Percentiles rank a stretch among this genome's conserved stretches.
phyloP scores from a whole-genome alignment of 2,888 invertebrate genomes.

The Taphrorychus bicolor region DNA sequence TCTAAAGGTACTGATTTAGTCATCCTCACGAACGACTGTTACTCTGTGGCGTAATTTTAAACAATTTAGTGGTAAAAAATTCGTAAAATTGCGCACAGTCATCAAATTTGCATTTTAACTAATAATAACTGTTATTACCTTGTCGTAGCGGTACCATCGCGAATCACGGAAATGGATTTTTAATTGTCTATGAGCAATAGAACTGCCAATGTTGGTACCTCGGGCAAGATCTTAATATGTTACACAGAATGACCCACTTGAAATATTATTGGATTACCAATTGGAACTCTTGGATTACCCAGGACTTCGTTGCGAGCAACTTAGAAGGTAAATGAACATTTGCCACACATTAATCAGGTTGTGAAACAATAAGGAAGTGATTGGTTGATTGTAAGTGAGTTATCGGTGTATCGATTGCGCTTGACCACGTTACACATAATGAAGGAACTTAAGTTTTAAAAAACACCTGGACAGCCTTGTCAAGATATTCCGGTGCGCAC shows the following conservation, averaged over 20 bases:
- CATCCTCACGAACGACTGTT: too few relatives aligned
- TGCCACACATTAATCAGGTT: too few relatives aligned
- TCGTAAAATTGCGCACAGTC: not conserved
- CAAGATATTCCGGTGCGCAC: conserved; percentile 1
- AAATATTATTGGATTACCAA: too few relatives aligned
- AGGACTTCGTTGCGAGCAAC: too few relatives aligned
- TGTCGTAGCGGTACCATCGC: not conserved
- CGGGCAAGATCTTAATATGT: not conserved
- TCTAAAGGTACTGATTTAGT: too few relatives aligned
- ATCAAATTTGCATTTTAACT: not conserved
- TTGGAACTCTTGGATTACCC: too few relatives aligned
- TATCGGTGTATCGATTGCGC: not conserved
- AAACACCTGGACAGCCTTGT: conserved; percentile 3
- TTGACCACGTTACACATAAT: not conserved
- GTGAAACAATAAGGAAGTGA: too few relatives aligned
- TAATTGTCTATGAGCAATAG: not conserved
- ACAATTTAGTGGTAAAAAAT: too few relatives aligned
- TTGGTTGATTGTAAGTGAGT: not conserved
- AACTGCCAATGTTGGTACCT: not conserved
- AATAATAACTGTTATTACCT: not conserved
- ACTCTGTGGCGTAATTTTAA: too few relatives aligned
- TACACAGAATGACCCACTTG: too few relatives aligned
- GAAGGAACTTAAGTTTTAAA: not conserved
- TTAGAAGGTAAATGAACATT: too few relatives aligned
- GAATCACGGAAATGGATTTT: not conserved